phyloP scores from a whole-genome alignment of 1,140 invertebrate species.

The Heliconius eleuchia region DNA sequence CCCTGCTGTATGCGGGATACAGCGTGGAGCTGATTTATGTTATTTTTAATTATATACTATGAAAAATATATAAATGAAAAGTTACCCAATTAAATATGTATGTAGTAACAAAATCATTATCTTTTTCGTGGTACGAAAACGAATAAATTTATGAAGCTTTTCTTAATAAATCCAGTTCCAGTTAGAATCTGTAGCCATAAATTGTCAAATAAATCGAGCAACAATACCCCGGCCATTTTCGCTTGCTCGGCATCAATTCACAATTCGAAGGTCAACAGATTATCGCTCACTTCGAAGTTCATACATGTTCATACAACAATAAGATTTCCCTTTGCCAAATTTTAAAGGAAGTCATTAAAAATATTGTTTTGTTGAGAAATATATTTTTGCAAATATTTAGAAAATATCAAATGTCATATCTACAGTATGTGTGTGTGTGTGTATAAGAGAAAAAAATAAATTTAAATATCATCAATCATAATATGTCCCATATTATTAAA shows the following conservation, averaged over 20 bases:
- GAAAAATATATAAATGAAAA: too few species aligned
- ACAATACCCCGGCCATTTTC: slow-evolving; percentile 41
- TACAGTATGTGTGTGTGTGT: background rate
- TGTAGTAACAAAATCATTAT: slow-evolving; percentile 50
- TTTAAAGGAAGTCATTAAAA: slow-evolving; percentile 8
- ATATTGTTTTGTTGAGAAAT: background rate
- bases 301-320: slow-evolving; percentile 14
- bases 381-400: background rate
- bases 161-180: slow-evolving; percentile 72
- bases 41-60: too few species aligned
- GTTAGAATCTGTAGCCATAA: slow-evolving; percentile 70
- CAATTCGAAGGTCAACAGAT: slow-evolving; percentile 32
- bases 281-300: slow-evolving; percentile 29
- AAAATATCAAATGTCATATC: background rate
- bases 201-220: slow-evolving; percentile 74
- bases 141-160: slow-evolving; percentile 68
- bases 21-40: too few species aligned
- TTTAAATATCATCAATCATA: too few species aligned
- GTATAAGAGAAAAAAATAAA: background rate
- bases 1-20: too few species aligned
- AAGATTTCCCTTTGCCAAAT: slow-evolving; percentile 1
- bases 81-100: slow-evolving; percentile 50
- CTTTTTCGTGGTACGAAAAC: slow-evolving; percentile 54
- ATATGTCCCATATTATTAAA: too few species aligned
- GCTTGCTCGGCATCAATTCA: slow-evolving; percentile 37